Percentiles rank a stretch among this genome's conserved stretches.
These are phyloP conservation scores for Bradypodion pumilum DNA, from an alignment of 2,797 vertebrate genomes.

Conservation along the genomic window DNA sequence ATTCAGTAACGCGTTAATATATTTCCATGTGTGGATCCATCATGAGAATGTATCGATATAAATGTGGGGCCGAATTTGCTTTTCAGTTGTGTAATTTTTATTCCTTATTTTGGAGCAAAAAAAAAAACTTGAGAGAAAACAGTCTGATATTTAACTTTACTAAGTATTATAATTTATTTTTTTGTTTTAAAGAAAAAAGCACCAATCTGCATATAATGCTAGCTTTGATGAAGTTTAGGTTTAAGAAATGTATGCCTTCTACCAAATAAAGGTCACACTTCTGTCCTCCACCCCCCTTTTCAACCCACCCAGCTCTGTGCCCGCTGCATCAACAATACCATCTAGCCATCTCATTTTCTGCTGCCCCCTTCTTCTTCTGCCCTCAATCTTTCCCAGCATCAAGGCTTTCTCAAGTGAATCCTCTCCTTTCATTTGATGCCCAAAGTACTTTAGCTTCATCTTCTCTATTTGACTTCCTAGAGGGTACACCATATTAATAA, in stretches of 20 bases:
- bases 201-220: neutral
- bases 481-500: constrained; percentile 12
- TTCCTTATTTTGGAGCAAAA: neutral
- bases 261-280: neutral
- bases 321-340: too few species aligned
- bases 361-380: too few species aligned
- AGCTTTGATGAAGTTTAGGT: constrained; percentile 32
- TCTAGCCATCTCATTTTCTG: too few species aligned
- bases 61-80: constrained; percentile 20
- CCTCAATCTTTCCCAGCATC: too few species aligned
- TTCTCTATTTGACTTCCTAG: too few species aligned
- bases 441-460: too few species aligned
- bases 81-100: constrained; percentile 16
- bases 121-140: neutral
- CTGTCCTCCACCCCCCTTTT: too few species aligned
- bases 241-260: constrained; percentile 39
- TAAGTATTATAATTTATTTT: neutral
- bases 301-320: too few species aligned
- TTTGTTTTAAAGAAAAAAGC: neutral
- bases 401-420: too few species aligned
- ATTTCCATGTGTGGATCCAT: neutral
- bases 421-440: too few species aligned
- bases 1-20: neutral
- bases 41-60: neutral
- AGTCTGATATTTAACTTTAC: neutral